Evolutionary conservation across 2,888 invertebrate genomes (phyloP), one percentile per base, ranked within the genome.

Genomic region (Heliconius ethilla): DNA sequence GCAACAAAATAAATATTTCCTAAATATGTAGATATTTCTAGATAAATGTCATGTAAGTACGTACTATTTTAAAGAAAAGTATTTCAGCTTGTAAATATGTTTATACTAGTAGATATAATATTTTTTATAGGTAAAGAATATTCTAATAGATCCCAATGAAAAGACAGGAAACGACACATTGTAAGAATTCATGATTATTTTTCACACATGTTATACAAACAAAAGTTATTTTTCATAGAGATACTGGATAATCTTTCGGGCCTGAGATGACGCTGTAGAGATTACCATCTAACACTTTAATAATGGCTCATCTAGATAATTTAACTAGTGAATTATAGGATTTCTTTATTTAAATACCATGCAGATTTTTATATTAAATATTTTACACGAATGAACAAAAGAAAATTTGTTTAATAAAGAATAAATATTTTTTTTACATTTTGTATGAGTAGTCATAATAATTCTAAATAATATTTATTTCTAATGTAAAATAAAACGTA

Each of bases 31-130:
- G 22, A 59, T 59, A 59, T n/a, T 59, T 59, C 59, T 59, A 59
- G 3, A 59, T n/a, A 59, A 10, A n/a, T 59, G 3, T 3, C 22
- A 22, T 51, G 2, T 59, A 59, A 59, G 11, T 59, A 59, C 4
- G 4, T 59, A 59, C 1, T 51, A 6, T 63, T 10, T 33, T 22
- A 33, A 33, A 66, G 5, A 33, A 67, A 67, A 6, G 11, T 67
- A 37, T 33, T 67, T 33, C 37, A 37, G 6, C 37, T 67, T 67
- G 67, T 67, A 67, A 67, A 67, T 67, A 63, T 25, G 2, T 59
- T 59, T 59, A 51, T 18, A 51, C 51, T 6, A 51, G 51, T 59
- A 33, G 33, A 33, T 0, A 59, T 59, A 3, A 59, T 59, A 59
- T n/a, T 11, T n/a, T 51, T 22, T 51, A 51, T 51, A 51, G 1